These are phyloP conservation scores for Noctua janthina DNA, from an alignment of 2,888 invertebrate species.

Conservation along the genomic window DNA sequence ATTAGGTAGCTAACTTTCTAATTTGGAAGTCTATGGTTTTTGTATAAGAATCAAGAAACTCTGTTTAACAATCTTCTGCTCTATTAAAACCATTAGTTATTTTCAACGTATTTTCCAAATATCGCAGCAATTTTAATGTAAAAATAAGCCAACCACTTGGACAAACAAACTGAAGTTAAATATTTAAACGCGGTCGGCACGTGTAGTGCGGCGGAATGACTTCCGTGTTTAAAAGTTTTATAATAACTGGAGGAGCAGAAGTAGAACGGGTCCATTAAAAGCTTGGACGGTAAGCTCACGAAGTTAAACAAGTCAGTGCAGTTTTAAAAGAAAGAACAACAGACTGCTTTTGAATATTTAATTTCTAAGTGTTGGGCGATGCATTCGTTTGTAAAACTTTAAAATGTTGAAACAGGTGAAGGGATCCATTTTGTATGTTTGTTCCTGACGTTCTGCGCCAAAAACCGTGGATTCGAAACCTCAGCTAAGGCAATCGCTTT, in stretches of 20 bases:
- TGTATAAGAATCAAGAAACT: not conserved
- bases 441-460: too few relatives aligned
- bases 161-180: constrained; percentile 25
- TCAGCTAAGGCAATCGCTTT: not conserved
- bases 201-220: constrained; percentile 19
- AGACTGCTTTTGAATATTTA: not conserved
- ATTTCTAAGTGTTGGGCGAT: not conserved
- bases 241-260: constrained; percentile 44
- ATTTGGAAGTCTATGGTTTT: not conserved
- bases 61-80: not conserved
- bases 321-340: not conserved
- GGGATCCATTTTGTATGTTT: not conserved
- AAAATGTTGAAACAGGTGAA: not conserved
- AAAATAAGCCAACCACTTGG: not conserved
- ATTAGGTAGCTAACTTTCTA: not conserved
- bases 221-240: constrained; percentile 44
- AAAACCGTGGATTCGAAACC: not conserved
- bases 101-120: not conserved
- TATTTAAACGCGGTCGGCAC: constrained; percentile 25
- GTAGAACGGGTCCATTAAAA: constrained; percentile 42
- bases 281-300: constrained; percentile 21
- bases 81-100: not conserved
- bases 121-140: not conserved
- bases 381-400: not conserved
- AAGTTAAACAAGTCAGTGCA: constrained; percentile 23